Evolutionary conservation across 2,113 vertebrate genomes (phyloP).

Genomic region (Xyliphius kryptos): DNA sequence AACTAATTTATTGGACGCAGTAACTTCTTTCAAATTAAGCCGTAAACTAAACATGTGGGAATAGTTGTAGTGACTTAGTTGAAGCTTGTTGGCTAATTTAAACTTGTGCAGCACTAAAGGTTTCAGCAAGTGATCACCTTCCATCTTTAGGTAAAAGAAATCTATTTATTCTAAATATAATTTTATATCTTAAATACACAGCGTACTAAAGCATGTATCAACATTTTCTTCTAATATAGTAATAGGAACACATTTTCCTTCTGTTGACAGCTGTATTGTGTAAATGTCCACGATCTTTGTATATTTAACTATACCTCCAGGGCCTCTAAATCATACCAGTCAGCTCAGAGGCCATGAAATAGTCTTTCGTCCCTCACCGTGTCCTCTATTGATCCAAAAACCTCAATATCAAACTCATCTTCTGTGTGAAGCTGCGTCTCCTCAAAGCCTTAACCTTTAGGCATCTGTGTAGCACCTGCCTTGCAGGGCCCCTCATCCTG

Average conservation of each 20-base stretch:
- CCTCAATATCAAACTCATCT: slow-evolving; percentile 40
- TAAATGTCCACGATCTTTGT: slow-evolving; percentile 5
- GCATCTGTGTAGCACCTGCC: slow-evolving; percentile 36
- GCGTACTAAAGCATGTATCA: no score
- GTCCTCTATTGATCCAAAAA: slow-evolving; percentile 37
- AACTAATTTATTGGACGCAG: slow-evolving; percentile 33
- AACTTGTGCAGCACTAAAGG: no score
- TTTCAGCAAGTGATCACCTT: neutral
- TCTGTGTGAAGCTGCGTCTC: slow-evolving; percentile 26
- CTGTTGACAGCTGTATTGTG: no score
- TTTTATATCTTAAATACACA: no score
- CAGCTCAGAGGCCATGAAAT: slow-evolving; percentile 21
- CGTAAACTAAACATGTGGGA: slow-evolving; percentile 28
- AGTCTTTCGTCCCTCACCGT: slow-evolving; percentile 32
- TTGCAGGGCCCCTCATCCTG: slow-evolving; percentile 28
- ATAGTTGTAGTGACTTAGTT: slow-evolving; percentile 10
- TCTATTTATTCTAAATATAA: no score
- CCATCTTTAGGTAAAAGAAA: no score
- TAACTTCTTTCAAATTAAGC: slow-evolving; percentile 32
- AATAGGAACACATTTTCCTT: no score
- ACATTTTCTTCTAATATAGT: no score
- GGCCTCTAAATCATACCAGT: no score
- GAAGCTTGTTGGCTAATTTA: neutral
- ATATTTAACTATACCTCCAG: slow-evolving; percentile 33
- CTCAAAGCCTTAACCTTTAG: slow-evolving; percentile 35